These are phyloP conservation scores for Pelobates cultripes DNA, from an alignment of 2,797 vertebrate genomes.

Conservation along the genomic window DNA sequence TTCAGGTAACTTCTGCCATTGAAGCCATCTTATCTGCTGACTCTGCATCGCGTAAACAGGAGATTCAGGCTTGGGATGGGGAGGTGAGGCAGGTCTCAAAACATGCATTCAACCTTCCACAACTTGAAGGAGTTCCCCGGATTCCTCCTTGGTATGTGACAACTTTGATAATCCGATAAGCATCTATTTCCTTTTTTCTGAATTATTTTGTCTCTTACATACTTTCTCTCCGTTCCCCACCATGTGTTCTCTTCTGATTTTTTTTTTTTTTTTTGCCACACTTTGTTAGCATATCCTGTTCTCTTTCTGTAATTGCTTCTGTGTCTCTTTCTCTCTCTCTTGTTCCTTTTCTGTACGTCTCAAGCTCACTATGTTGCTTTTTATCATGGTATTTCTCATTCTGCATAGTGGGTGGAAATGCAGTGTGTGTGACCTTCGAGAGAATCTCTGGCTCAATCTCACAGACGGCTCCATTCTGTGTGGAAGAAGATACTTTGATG, in stretches of 20 bases:
- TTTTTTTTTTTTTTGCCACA: too few relatives aligned
- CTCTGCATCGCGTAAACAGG: conserved; percentile 91
- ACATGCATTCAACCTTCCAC: conserved; percentile 88
- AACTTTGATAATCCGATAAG: too few relatives aligned
- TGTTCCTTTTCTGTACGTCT: too few relatives aligned
- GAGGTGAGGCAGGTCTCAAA: conserved; percentile 94
- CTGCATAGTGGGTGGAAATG: conserved; percentile 90
- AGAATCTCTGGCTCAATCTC: conserved; percentile 98
- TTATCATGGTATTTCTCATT: neutral
- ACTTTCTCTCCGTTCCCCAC: too few relatives aligned
- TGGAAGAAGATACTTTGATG: conserved; percentile 95
- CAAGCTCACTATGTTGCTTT: neutral
- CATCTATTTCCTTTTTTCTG: neutral
- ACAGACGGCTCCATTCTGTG: conserved; percentile 93
- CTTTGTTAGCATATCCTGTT: too few relatives aligned
- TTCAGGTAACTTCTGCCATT: conserved; percentile 89
- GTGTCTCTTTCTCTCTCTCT: too few relatives aligned
- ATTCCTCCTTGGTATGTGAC: conserved; percentile 92
- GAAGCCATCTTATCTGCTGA: conserved; percentile 91
- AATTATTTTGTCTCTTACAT: too few relatives aligned
- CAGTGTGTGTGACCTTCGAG: conserved; percentile 92
- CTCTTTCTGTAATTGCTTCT: too few relatives aligned
- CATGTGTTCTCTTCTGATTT: too few relatives aligned
- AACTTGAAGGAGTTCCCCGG: conserved; percentile 90
- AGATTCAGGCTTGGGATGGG: conserved; percentile 97